These are phyloP conservation scores for Bradypodion ventrale DNA, from an alignment of 2,797 vertebrate species.

Conservation along the genomic window DNA sequence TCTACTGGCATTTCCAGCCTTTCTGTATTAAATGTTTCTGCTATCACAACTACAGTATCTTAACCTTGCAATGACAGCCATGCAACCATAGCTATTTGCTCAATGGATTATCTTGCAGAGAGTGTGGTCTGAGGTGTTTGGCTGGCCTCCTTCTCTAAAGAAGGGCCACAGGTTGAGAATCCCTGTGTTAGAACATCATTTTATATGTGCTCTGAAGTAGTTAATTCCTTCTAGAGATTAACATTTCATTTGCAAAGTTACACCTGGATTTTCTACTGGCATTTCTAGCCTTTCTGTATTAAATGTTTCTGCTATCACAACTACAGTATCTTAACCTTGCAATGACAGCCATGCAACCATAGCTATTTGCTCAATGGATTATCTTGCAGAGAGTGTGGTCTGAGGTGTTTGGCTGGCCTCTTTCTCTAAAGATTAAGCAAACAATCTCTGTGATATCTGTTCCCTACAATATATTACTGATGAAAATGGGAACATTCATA, in stretches of 20 bases:
- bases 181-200: background rate
- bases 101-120: slow-evolving; percentile 33
- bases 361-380: slow-evolving; percentile 45
- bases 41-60: background rate
- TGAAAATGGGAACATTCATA: background rate
- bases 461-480: background rate
- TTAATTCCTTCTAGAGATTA: slow-evolving; percentile 11
- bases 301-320: slow-evolving; percentile 8
- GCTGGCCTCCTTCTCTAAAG: no score
- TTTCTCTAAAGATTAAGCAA: slow-evolving; percentile 43
- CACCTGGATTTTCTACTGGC: background rate
- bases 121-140: no score
- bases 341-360: slow-evolving; percentile 12
- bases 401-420: slow-evolving; percentile 8
- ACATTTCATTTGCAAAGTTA: slow-evolving; percentile 1
- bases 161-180: no score
- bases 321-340: background rate
- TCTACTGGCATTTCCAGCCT: background rate
- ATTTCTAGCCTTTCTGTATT: slow-evolving; percentile 4
- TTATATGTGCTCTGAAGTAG: background rate
- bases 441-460: slow-evolving; percentile 25
- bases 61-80: background rate
- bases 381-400: background rate
- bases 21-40: background rate
- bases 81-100: slow-evolving; percentile 41